Conservation (phyloP, 2,113 vertebrate species). For the Puffinus mauretanicus region DNA sequence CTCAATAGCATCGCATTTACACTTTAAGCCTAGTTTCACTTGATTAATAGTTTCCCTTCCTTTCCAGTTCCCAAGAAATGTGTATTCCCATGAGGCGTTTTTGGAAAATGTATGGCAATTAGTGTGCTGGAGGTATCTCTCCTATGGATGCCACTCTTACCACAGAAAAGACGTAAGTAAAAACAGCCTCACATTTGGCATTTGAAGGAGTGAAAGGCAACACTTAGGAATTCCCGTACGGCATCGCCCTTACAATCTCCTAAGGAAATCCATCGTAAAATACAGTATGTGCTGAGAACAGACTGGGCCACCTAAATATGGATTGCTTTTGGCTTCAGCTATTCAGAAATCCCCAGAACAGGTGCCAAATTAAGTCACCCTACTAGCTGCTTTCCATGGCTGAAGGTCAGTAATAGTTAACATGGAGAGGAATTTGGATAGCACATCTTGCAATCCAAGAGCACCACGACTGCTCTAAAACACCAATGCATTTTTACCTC, state of each 20-base stretch:
- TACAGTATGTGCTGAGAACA: conserved; percentile 56
- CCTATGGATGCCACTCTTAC: background rate
- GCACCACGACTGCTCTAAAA: background rate
- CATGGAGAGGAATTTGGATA: conserved; percentile 36
- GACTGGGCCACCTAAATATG: conserved; percentile 53
- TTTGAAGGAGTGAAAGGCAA: conserved; percentile 46
- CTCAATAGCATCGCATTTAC: background rate
- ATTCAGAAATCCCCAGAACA: conserved; percentile 67
- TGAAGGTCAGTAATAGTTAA: conserved; percentile 69
- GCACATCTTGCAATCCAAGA: background rate
- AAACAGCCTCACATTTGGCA: conserved; percentile 30
- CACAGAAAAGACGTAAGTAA: background rate
- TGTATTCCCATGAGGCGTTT: background rate
- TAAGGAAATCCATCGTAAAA: conserved; percentile 63
- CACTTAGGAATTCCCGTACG: background rate
- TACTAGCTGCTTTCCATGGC: conserved; percentile 62
- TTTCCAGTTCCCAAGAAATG: background rate
- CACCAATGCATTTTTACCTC: conserved; percentile 43
- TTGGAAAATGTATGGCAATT: background rate
- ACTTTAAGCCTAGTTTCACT: background rate
- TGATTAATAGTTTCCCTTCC: conserved; percentile 32
- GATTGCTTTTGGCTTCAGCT: conserved; percentile 66
- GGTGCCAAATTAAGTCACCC: conserved; percentile 69
- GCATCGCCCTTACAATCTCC: background rate
- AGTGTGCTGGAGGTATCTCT: background rate